Conservation (phyloP, 2,888 invertebrate genomes). For the Sarcophaga caerulescens region DNA sequence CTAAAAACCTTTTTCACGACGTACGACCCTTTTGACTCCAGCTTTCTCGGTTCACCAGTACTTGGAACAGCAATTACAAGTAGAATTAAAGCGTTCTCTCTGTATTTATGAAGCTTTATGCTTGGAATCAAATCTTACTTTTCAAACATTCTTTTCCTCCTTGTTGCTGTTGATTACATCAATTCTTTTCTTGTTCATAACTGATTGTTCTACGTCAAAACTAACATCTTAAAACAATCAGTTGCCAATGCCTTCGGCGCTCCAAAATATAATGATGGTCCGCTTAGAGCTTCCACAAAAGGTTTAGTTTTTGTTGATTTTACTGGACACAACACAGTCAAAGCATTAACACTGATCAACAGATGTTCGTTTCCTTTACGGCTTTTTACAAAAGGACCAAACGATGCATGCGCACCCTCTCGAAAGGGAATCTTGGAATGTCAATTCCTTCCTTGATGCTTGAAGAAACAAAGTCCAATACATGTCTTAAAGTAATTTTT, state of each 20-base stretch:
- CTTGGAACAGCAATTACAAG: slow-evolving; percentile 24
- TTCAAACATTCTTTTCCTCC: no score
- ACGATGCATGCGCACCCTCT: slow-evolving; percentile 21
- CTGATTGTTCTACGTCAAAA: neutral
- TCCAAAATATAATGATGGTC: slow-evolving; percentile 49
- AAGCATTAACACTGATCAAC: slow-evolving; percentile 18
- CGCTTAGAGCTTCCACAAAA: slow-evolving; percentile 46
- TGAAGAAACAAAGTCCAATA: slow-evolving; percentile 46
- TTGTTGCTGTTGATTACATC: slow-evolving; percentile 46
- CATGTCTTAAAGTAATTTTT: slow-evolving; percentile 36
- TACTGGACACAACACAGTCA: slow-evolving; percentile 46
- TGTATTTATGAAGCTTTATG: slow-evolving; percentile 35
- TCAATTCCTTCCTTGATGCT: slow-evolving; percentile 21
- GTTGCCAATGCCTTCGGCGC: slow-evolving; percentile 22
- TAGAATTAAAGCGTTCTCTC: slow-evolving; percentile 32
- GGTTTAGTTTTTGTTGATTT: slow-evolving; percentile 60
- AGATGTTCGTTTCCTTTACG: slow-evolving; percentile 47
- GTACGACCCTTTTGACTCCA: slow-evolving; percentile 44
- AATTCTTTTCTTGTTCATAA: slow-evolving; percentile 1
- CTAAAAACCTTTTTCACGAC: slow-evolving; percentile 52
- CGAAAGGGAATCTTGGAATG: slow-evolving; percentile 12
- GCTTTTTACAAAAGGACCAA: slow-evolving; percentile 49
- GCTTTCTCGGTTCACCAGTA: no score
- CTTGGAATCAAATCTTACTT: no score
- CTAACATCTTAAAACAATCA: slow-evolving; percentile 35